Evolutionary conservation across 2,113 vertebrate species (phyloP).

Genomic region (Camelus dromedarius): DNA sequence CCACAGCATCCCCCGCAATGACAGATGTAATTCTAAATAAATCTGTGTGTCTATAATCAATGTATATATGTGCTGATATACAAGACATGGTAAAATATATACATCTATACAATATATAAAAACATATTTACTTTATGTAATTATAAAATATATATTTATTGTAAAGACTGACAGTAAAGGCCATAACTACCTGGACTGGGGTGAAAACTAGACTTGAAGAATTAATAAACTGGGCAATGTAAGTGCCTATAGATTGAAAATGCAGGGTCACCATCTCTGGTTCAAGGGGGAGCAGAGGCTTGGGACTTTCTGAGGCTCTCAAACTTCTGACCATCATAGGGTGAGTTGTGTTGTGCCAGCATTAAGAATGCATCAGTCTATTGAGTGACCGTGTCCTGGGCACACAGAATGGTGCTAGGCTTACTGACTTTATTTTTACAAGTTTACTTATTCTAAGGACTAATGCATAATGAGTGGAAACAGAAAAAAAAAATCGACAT

Average conservation of each 20-base stretch:
- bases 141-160: background rate
- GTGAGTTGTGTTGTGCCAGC: background rate
- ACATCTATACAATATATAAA: background rate
- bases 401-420: background rate
- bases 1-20: background rate
- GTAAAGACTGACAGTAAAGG: background rate
- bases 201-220: background rate
- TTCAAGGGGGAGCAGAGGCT: background rate
- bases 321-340: background rate
- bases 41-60: background rate
- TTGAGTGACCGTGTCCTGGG: background rate
- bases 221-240: background rate
- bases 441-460: background rate
- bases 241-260: background rate
- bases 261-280: background rate
- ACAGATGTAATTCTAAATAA: background rate
- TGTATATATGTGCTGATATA: background rate
- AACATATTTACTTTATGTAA: conserved; percentile 1
- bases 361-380: background rate
- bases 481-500: background rate
- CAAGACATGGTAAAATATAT: background rate
- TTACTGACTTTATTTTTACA: background rate
- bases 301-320: background rate
- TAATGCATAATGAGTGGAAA: background rate
- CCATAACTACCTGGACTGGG: background rate